These are phyloP conservation scores for Antechinus flavipes DNA, from an alignment of 2,113 vertebrate species.

Conservation along the genomic window DNA sequence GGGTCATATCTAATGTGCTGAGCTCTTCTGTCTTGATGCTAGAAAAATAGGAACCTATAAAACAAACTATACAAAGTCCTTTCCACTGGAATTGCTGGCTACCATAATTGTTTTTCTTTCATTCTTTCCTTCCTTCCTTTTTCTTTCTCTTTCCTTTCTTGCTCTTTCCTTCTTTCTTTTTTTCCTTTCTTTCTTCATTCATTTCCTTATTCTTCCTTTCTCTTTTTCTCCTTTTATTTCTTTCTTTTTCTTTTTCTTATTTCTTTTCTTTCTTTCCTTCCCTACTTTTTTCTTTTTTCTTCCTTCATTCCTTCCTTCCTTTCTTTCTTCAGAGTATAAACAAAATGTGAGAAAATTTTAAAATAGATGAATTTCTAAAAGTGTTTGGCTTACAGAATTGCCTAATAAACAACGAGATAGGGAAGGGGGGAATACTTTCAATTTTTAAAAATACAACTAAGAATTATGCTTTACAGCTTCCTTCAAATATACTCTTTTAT, in stretches of 20 bases:
- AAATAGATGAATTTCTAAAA: conserved; percentile 18
- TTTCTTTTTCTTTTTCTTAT: background rate
- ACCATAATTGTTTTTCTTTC: background rate
- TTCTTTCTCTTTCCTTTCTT: too few species aligned
- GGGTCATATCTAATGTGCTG: background rate
- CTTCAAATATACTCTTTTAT: background rate
- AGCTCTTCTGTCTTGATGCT: background rate
- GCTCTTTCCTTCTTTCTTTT: background rate
- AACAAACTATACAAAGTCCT: background rate
- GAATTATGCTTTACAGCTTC: background rate
- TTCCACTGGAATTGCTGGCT: background rate
- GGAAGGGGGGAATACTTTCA: background rate
- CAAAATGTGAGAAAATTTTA: background rate
- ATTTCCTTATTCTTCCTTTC: too few species aligned
- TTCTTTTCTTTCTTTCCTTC: too few species aligned
- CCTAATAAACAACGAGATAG: background rate
- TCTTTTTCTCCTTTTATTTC: too few species aligned
- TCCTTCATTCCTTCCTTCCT: too few species aligned
- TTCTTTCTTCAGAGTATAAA: background rate
- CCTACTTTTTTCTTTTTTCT: too few species aligned
- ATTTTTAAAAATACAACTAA: background rate
- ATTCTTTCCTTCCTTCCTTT: too few species aligned
- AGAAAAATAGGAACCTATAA: background rate
- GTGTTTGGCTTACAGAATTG: background rate
- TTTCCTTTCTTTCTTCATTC: background rate